These are phyloP conservation scores for Cordilura impudica DNA, from an alignment of 2,888 invertebrate genomes.

Conservation along the genomic window DNA sequence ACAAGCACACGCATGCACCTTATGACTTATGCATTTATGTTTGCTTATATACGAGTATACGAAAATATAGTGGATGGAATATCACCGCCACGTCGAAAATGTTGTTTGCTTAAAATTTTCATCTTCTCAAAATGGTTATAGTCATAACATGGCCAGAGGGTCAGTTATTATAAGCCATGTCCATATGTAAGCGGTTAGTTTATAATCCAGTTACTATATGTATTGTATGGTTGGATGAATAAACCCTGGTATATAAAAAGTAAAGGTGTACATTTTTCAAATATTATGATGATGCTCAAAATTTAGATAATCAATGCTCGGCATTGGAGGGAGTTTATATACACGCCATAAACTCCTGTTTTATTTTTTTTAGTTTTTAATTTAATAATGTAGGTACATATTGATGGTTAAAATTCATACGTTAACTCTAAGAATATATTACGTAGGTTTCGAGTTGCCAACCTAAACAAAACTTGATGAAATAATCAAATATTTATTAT, in stretches of 20 bases:
- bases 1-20: constrained; percentile 18
- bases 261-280: constrained; percentile 25
- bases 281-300: constrained; percentile 54
- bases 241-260: background rate
- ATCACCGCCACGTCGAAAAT: background rate
- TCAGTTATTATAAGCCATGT: constrained; percentile 58
- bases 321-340: background rate
- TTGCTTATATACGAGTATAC: background rate
- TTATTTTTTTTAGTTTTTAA: too few species aligned
- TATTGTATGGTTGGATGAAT: background rate
- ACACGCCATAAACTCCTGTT: too few species aligned
- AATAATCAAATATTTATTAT: too few species aligned
- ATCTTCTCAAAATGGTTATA: constrained; percentile 44
- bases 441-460: too few species aligned
- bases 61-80: constrained; percentile 1
- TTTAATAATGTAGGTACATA: too few species aligned
- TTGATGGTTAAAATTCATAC: too few species aligned
- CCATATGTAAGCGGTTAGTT: constrained; percentile 55
- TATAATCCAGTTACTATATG: constrained; percentile 52
- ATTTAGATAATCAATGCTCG: constrained; percentile 14
- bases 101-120: constrained; percentile 56
- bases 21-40: constrained; percentile 52
- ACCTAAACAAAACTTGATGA: too few species aligned
- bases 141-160: constrained; percentile 52
- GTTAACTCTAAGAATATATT: too few species aligned